Evolutionary conservation across 2,113 vertebrate species (phyloP).

Genomic region (Amphilophus citrinellus): DNA sequence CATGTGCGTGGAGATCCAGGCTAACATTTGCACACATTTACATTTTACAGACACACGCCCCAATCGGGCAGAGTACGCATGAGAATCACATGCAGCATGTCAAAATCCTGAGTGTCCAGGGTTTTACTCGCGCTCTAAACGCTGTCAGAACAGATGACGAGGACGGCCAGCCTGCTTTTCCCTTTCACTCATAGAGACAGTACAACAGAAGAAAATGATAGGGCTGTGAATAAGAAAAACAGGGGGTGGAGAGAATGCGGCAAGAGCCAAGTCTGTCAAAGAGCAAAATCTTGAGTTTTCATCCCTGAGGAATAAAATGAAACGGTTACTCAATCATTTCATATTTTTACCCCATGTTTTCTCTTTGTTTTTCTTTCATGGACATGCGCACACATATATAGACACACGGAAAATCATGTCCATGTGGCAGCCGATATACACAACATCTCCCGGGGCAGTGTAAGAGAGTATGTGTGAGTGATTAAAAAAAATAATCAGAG

Average conservation of each 20-base stretch:
- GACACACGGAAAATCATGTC: constrained; percentile 24
- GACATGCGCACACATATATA: background rate
- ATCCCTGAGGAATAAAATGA: constrained; percentile 53
- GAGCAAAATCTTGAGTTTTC: constrained; percentile 28
- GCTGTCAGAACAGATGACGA: constrained; percentile 18
- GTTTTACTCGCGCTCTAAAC: background rate
- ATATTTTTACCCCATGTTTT: constrained; percentile 43
- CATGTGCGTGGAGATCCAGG: background rate
- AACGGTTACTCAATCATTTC: constrained; percentile 65
- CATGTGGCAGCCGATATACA: constrained; percentile 18
- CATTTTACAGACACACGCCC: background rate
- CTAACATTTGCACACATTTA: background rate
- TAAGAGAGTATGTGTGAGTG: background rate
- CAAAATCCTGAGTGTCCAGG: background rate
- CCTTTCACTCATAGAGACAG: background rate
- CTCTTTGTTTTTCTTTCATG: constrained; percentile 60
- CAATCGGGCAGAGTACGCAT: constrained; percentile 16
- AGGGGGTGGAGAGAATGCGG: background rate
- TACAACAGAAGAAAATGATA: constrained; percentile 4
- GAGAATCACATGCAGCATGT: background rate
- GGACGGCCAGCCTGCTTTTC: background rate
- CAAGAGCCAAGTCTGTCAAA: constrained; percentile 36
- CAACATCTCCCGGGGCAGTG: constrained; percentile 3
- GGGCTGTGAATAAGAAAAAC: rapidly evolving
- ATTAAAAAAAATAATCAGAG: background rate